Evolutionary conservation across 2,797 vertebrate species (phyloP), one percentile per base, ranked within the genome.

Genomic region (Propithecus deckenii): DNA sequence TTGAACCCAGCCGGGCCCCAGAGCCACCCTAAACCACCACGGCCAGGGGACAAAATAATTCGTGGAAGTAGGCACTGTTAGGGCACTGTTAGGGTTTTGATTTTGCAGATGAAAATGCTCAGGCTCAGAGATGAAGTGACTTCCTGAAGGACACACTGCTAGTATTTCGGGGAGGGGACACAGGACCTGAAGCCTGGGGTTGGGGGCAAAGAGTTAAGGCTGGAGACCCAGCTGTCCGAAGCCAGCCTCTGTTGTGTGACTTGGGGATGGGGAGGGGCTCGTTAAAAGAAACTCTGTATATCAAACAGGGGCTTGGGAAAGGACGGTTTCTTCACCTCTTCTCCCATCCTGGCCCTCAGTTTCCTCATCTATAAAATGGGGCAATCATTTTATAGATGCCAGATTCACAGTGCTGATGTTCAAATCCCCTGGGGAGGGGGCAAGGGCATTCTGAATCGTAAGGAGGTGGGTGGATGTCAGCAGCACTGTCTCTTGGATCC

Each of bases 341-440:
- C 50, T 35, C 35, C 63, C 67, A 55, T 52, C 52, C 57, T 46
- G 4, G 28, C 43, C 35, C 88, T 96, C 35, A 2, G 67, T 35
- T 81, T 91, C 80, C 69, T 75, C 43, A n/a, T 87, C 91, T 89
- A 1, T 86, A 67, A 93, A 92, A 89, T 43, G 80, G 52, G 46
- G 20, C 75, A 38, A 78, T 48, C 41, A 2, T 17, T 32, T n/a
- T 65, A n/a, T 65, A 65, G 32, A 35, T 12, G 17, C 57, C 61
- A n/a, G 14, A 18, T 25, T 38, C 10, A 32, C 22, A 9, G 71
- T 23, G 35, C 67, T 48, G 23, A 79, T n/a, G 43, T 23, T 59
- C 81, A 4, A 28, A n/a, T 50, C 35, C 52, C 9, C 25, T 65
- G 20, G 35, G 25, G 28, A 38, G 41, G 11, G 43, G 48, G 5